Conservation (phyloP, 2,113 vertebrate genomes). For the Haemorhous mexicanus region DNA sequence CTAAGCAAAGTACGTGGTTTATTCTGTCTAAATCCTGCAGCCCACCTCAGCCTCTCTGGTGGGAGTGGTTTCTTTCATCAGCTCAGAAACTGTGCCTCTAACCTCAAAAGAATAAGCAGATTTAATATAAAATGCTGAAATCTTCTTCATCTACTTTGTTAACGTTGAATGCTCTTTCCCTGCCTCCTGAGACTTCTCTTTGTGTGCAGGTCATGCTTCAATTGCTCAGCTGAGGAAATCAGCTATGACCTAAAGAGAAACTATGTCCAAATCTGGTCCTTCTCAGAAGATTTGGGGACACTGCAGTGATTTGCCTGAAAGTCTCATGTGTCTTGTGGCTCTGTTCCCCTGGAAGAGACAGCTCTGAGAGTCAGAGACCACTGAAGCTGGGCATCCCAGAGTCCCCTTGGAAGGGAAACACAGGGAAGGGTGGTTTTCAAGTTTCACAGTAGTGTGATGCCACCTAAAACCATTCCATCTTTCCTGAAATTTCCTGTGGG, state of each 20-base stretch:
- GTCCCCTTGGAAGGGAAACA: background rate
- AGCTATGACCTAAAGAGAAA: background rate
- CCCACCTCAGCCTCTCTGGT: background rate
- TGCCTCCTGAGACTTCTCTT: background rate
- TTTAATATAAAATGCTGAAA: background rate
- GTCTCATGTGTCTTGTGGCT: background rate
- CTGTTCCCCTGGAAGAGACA: background rate
- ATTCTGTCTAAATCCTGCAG: background rate
- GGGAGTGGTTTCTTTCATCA: background rate
- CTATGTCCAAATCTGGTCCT: background rate
- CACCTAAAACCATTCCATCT: background rate
- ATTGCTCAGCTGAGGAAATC: background rate
- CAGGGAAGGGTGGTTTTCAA: background rate
- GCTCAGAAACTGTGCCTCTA: background rate
- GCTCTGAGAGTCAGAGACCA: fast-evolving
- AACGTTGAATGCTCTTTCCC: background rate
- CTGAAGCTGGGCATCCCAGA: background rate
- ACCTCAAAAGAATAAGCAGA: background rate
- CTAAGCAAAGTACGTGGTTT: background rate
- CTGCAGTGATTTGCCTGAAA: background rate
- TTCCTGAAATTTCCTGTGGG: background rate
- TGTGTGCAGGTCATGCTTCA: background rate
- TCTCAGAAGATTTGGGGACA: background rate
- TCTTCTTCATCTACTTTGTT: background rate
- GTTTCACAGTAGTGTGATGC: background rate